phyloP scores from a whole-genome alignment of 2,797 vertebrate species.

The Hafferia zeledoni region DNA sequence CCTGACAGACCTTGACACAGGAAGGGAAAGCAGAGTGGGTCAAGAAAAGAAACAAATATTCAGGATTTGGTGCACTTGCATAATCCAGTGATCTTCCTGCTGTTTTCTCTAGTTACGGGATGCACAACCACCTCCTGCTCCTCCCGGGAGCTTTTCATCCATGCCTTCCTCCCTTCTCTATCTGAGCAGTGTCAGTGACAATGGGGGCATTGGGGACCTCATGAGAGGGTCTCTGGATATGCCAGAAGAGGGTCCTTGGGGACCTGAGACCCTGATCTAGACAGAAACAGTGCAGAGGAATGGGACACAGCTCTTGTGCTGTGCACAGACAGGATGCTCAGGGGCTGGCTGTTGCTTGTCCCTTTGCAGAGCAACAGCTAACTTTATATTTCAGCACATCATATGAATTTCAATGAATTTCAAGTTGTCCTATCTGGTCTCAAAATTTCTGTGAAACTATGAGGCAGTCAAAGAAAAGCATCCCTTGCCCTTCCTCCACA shows the following conservation, averaged over 20 bases:
- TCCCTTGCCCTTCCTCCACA: background rate
- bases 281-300: background rate
- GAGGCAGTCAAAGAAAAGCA: background rate
- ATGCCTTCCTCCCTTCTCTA: background rate
- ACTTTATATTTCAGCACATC: background rate
- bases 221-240: background rate
- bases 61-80: background rate
- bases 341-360: background rate
- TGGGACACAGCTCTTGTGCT: background rate
- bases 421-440: background rate
- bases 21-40: background rate
- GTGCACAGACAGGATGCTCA: rapidly evolving
- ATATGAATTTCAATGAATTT: background rate
- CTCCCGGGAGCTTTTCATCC: background rate
- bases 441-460: background rate
- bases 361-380: background rate
- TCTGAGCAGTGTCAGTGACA: background rate
- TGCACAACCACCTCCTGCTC: background rate
- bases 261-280: background rate
- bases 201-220: rapidly evolving
- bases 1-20: background rate
- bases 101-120: background rate
- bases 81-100: background rate
- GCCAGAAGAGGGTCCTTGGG: rapidly evolving
- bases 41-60: background rate